Conservation (phyloP, 2,888 invertebrate genomes). For the Pilophorus perplexus region DNA sequence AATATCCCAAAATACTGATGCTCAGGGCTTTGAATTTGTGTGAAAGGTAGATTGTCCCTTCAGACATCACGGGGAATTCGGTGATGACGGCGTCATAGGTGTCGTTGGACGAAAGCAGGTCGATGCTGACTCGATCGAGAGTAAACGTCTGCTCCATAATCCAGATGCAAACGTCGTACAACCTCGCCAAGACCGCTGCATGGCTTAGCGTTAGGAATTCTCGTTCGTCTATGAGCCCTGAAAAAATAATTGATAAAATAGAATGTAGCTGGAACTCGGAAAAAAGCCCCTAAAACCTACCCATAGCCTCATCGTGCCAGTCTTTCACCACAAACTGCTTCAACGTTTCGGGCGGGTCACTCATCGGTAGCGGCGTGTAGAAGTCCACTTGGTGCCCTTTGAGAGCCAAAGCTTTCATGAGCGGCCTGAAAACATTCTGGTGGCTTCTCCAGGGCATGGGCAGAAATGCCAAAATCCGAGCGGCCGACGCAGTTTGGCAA, state of each 20-base stretch:
- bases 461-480: slow-evolving; percentile 46
- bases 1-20: slow-evolving; percentile 18
- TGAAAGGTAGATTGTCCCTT: neutral
- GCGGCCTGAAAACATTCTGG: slow-evolving; percentile 44
- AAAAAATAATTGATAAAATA: too few species aligned
- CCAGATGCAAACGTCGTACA: too few species aligned
- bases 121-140: neutral
- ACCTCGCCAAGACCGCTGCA: too few species aligned
- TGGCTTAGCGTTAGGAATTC: too few species aligned
- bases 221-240: neutral
- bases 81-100: slow-evolving; percentile 30
- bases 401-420: slow-evolving; percentile 45
- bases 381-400: slow-evolving; percentile 47
- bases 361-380: slow-evolving; percentile 21
- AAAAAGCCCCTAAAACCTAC: too few species aligned
- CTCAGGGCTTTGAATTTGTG: slow-evolving; percentile 39
- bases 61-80: slow-evolving; percentile 9
- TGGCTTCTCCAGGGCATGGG: slow-evolving; percentile 47
- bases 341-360: neutral
- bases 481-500: slow-evolving; percentile 19
- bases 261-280: too few species aligned
- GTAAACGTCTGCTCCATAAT: neutral
- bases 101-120: slow-evolving; percentile 27
- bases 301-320: neutral
- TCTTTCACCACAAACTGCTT: slow-evolving; percentile 5